These are phyloP conservation scores for Pampus argenteus DNA, from an alignment of 2,797 vertebrate species.

Conservation along the genomic window DNA sequence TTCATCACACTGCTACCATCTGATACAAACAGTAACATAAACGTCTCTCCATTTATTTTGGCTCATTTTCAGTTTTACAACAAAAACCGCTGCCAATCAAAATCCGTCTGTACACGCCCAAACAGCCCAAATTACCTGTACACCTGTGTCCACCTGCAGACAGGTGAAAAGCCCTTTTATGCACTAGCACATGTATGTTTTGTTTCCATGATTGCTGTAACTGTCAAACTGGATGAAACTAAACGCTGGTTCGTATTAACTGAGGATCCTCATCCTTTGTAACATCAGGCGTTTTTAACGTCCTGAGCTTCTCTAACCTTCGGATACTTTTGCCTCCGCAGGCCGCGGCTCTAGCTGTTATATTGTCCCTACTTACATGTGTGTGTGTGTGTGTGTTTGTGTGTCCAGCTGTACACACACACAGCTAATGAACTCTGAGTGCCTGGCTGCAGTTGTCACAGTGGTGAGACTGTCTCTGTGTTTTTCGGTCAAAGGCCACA, in stretches of 20 bases:
- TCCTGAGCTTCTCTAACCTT: conserved; percentile 29
- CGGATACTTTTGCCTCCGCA: conserved; percentile 24
- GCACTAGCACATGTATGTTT: not conserved
- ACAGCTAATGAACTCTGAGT: conserved; percentile 78
- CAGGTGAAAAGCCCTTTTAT: conserved; percentile 29
- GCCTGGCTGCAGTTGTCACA: conserved; percentile 70
- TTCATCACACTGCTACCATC: not conserved
- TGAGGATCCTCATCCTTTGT: not conserved
- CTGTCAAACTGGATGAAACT: not conserved
- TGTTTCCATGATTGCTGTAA: not conserved
- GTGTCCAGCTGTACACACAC: conserved; percentile 80
- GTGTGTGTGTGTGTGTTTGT: conserved; percentile 56
- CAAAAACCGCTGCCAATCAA: conserved; percentile 7
- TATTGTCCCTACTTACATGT: conserved; percentile 55
- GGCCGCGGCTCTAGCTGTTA: conserved; percentile 51
- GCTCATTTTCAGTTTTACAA: not conserved
- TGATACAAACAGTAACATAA: not conserved
- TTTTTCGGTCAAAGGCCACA: conserved; percentile 37
- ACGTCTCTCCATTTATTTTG: not conserved
- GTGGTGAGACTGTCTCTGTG: conserved; percentile 62
- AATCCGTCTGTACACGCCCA: not conserved
- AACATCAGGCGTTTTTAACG: not conserved
- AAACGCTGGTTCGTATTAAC: not conserved
- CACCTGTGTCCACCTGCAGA: conserved; percentile 20
- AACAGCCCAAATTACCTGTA: not conserved